phyloP scores from a whole-genome alignment of 1,140 invertebrate genomes.

The Ditylenchus dipsaci region DNA sequence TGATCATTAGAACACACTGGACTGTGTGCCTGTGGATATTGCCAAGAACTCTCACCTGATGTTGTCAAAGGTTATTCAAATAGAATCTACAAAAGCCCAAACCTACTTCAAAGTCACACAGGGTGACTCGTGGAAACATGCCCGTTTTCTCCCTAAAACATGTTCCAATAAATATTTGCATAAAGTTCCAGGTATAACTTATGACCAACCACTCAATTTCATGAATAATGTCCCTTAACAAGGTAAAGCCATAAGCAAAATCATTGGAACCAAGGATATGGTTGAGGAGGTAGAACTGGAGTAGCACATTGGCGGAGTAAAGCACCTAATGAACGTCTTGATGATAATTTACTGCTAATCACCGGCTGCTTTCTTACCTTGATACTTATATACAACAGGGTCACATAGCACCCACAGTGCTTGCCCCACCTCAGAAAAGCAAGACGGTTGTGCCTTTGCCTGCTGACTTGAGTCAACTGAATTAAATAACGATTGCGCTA shows the following conservation, averaged over 20 bases:
- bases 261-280: conserved; percentile 56
- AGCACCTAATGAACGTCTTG: conserved; percentile 38
- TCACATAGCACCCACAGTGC: conserved; percentile 58
- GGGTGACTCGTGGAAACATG: conserved; percentile 56
- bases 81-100: conserved; percentile 1
- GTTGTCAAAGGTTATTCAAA: background rate
- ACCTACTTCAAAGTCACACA: conserved; percentile 55
- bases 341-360: background rate
- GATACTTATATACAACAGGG: conserved; percentile 57
- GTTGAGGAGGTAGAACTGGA: conserved; percentile 57
- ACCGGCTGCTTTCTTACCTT: conserved; percentile 33
- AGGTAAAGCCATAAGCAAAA: conserved; percentile 55
- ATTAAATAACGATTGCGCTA: no score
- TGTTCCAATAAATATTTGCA: background rate
- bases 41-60: conserved; percentile 56
- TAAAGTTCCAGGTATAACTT: background rate
- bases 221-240: conserved; percentile 51
- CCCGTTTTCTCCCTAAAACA: conserved; percentile 52
- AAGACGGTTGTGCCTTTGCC: conserved; percentile 43
- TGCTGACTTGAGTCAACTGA: conserved; percentile 55
- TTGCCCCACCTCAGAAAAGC: conserved; percentile 44
- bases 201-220: conserved; percentile 55
- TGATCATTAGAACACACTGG: conserved; percentile 57
- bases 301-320: conserved; percentile 55
- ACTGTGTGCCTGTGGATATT: conserved; percentile 58